Percentiles rank a stretch among this genome's conserved stretches.
Conservation (phyloP, 2,113 vertebrate species). For the Asarcornis scutulata region DNA sequence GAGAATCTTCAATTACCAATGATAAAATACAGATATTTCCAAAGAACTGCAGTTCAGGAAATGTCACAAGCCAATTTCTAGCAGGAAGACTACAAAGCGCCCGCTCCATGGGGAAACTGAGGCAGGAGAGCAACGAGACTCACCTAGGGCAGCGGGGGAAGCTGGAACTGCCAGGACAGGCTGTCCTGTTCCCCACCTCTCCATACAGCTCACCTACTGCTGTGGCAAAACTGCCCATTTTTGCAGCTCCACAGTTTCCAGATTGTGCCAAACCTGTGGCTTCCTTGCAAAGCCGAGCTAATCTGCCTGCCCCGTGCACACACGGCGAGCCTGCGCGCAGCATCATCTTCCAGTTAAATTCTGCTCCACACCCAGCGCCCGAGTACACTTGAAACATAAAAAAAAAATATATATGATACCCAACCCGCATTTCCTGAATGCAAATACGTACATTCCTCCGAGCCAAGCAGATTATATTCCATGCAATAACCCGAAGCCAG, state of each 20-base stretch:
- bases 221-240: neutral
- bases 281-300: neutral
- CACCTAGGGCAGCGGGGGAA: no score
- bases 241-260: neutral
- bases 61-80: neutral
- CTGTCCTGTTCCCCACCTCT: neutral
- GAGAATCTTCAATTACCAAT: neutral
- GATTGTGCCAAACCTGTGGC: neutral
- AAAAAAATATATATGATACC: slow-evolving; percentile 31
- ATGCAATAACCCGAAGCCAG: slow-evolving; percentile 54
- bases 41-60: neutral
- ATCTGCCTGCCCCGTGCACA: neutral
- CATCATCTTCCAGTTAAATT: slow-evolving; percentile 39
- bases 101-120: rapidly evolving
- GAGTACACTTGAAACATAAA: slow-evolving; percentile 53
- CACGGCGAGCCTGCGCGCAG: neutral
- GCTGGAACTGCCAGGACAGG: neutral
- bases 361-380: slow-evolving; percentile 20
- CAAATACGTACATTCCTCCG: slow-evolving; percentile 64
- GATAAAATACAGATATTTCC: neutral
- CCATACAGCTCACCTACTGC: neutral
- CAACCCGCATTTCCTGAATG: slow-evolving; percentile 65
- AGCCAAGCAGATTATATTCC: slow-evolving; percentile 69
- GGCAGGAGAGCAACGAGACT: neutral
- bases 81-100: neutral